Conservation (phyloP, 2,113 vertebrate species). For the Melierax canorus region DNA sequence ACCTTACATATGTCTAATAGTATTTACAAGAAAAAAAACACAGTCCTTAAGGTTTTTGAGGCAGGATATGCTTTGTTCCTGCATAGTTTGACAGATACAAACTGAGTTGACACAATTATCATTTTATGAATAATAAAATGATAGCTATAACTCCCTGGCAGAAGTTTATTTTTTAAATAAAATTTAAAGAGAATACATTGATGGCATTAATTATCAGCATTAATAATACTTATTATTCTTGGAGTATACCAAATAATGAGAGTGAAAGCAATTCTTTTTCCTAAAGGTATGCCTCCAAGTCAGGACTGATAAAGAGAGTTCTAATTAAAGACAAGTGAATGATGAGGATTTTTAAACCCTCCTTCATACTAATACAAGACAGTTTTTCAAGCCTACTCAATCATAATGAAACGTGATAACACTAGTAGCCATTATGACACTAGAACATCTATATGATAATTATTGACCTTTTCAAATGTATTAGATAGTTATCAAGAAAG, state of each 20-base stretch:
- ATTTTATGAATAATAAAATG: not conserved
- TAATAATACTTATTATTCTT: not conserved
- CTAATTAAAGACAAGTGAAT: not conserved
- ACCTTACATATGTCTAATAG: not conserved
- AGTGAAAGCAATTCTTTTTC: not conserved
- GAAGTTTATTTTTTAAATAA: not conserved
- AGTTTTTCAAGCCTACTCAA: not conserved
- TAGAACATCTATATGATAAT: not conserved
- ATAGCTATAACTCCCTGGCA: not conserved
- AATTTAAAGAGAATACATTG: not conserved
- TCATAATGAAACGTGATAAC: not conserved
- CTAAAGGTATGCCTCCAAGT: not conserved
- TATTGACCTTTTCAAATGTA: not conserved
- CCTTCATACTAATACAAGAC: not conserved
- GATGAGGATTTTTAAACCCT: not conserved
- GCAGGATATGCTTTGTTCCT: not conserved
- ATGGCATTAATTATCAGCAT: not conserved
- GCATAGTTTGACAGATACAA: not conserved
- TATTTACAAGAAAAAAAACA: not conserved
- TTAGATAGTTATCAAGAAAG: not conserved
- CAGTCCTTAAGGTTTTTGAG: not conserved
- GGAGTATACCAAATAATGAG: not conserved
- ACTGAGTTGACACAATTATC: not conserved
- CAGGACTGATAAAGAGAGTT: not conserved
- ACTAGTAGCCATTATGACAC: not conserved